Percentiles rank a stretch among this genome's conserved stretches.
These are phyloP conservation scores for Caenorhabditis becei DNA, from an alignment of 2,888 invertebrate species.

Conservation along the genomic window DNA sequence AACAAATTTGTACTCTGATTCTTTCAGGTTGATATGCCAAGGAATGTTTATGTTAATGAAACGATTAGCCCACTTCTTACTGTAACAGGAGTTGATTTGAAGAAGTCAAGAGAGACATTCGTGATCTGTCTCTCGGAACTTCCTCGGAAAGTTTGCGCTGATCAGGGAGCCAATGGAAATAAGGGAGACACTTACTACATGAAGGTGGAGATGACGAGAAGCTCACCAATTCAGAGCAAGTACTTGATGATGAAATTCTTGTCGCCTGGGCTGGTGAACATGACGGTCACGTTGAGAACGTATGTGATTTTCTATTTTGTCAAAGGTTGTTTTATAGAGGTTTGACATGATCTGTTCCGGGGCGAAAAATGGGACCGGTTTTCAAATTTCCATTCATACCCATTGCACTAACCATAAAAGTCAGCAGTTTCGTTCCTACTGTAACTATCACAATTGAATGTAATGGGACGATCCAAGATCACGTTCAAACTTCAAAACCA, in stretches of 20 bases:
- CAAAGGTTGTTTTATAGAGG: background rate
- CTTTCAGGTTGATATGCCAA: conserved; percentile 76
- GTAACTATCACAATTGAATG: no score
- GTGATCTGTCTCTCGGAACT: conserved; percentile 69
- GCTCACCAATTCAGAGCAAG: conserved; percentile 68
- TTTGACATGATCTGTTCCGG: no score
- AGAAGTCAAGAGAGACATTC: conserved; percentile 51
- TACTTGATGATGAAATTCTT: conserved; percentile 71
- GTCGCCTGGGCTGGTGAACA: conserved; percentile 57
- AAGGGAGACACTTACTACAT: conserved; percentile 66
- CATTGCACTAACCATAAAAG: background rate
- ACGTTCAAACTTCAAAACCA: background rate
- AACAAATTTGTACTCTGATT: background rate
- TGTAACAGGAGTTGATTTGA: conserved; percentile 64
- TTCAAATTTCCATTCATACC: no score
- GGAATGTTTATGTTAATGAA: conserved; percentile 78
- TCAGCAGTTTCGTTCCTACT: background rate
- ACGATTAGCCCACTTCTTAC: conserved; percentile 77
- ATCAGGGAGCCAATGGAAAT: conserved; percentile 68
- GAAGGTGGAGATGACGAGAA: conserved; percentile 66
- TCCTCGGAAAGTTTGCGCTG: conserved; percentile 69
- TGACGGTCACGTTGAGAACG: conserved; percentile 66
- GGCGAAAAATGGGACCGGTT: background rate
- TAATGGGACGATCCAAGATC: background rate
- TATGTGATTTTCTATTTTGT: conserved; percentile 12